Evolutionary conservation across 1,140 invertebrate species (phyloP).

Genomic region (Drosophila nebulosa): DNA sequence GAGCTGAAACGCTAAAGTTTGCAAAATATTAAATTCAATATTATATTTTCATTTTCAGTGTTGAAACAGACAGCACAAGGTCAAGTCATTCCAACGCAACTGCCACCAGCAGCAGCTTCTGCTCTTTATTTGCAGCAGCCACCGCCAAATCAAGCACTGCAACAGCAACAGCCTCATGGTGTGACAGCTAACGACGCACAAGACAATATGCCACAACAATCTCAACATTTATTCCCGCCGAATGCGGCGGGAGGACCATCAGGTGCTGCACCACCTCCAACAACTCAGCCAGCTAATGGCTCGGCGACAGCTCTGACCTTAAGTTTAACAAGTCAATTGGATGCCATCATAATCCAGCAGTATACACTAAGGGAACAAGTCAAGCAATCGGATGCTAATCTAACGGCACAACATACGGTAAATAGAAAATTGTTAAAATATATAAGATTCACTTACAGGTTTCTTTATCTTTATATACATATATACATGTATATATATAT

Average conservation of each 20-base stretch:
- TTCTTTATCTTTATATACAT: slow-evolving; percentile 20
- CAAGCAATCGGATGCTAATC: slow-evolving; percentile 95
- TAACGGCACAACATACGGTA: slow-evolving; percentile 95
- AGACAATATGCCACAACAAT: slow-evolving; percentile 45
- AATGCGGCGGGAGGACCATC: slow-evolving; percentile 17
- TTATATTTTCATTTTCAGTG: slow-evolving; percentile 57
- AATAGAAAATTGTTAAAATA: slow-evolving; percentile 36
- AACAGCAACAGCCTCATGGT: slow-evolving; percentile 38
- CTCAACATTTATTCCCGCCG: slow-evolving; percentile 56
- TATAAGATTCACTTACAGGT: slow-evolving; percentile 28
- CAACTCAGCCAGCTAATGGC: slow-evolving; percentile 41
- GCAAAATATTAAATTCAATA: not conserved
- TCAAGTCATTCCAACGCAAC: slow-evolving; percentile 55
- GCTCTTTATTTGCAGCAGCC: slow-evolving; percentile 50
- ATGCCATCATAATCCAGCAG: slow-evolving; percentile 86
- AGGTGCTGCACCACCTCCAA: not conserved
- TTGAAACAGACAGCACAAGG: slow-evolving; percentile 75
- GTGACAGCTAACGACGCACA: slow-evolving; percentile 22
- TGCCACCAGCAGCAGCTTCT: slow-evolving; percentile 17
- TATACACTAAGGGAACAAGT: slow-evolving; percentile 94
- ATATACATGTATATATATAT: slow-evolving; percentile 11
- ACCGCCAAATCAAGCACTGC: slow-evolving; percentile 56
- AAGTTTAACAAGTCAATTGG: slow-evolving; percentile 80
- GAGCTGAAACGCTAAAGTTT: not conserved
- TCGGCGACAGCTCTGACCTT: slow-evolving; percentile 70